Evolutionary conservation across 2,113 vertebrate species (phyloP), one percentile per base, ranked within the genome.

Genomic region (Hoplias malabaricus): DNA sequence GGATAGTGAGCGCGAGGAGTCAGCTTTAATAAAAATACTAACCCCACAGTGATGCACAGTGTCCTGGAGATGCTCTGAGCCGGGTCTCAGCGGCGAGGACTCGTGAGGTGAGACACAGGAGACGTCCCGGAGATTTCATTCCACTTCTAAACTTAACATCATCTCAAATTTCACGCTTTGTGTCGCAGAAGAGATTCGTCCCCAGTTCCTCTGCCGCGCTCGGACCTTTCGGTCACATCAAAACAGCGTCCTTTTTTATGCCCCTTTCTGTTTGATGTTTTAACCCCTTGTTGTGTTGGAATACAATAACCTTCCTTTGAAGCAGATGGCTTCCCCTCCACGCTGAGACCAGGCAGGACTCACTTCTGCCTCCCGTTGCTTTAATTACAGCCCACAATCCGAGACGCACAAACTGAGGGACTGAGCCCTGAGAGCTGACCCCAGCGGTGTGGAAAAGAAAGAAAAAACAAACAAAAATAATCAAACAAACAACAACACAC

Each of bases 271-370:
- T n/a, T 92, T 92, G 90, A 92, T 90, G 88, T 88, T 90, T 92
- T 91, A 92, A 91, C 90, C 87, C 88, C 83, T 90, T 86, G 84
- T 87, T 89, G 84, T 90, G 89, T 86, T 72, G 69, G 80, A 81
- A 82, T 77, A 81, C 66, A 82, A 78, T 78, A 78, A 77, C 85
- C 84, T 87, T 87, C 73, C 82, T 87, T 86, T 89, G 79, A 91
- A 88, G 88, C 91, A 93, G 90, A 93, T 90, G 89, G 90, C 85
- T 85, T 90, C 89, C 87, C 87, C 90, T 90, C 86, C 90, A 88
- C 85, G 87, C 90, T 91, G 90, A 87, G 91, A 87, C 88, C 83
- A 88, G 88, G 73, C 87, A 85, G 87, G 81, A n/a, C 88, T 87
- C 88, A 86, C 76, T 73, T 84, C 83, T 87, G 87, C 91, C 91